Evolutionary conservation across 2,113 vertebrate genomes (phyloP), one percentile per base, ranked within the genome.

Genomic region (Pangasianodon hypophthalmus): DNA sequence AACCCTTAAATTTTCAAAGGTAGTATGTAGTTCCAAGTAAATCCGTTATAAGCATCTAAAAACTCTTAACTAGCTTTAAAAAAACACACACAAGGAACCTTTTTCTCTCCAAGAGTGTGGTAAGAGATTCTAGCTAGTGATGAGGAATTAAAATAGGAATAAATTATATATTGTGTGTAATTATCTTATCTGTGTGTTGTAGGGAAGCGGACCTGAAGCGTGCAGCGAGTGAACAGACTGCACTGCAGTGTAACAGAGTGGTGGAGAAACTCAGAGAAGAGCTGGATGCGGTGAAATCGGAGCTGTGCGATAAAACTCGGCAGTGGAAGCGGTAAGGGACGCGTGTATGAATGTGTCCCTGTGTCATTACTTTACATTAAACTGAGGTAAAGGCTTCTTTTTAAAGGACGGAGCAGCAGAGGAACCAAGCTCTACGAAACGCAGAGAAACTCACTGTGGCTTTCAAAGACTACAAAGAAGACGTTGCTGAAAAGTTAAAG

Each of bases 371-470:
- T 75, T 75, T 24, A 24, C 19, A 21, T 24, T 44, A 19, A 21
- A 21, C 2, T 44, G 2, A 46, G 37, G 37, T 37, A 37, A 37
- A 37, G 37, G 37, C 37, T 37, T 37, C 37, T 37, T 37, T 37
- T 37, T 37, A 37, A 83, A 89, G 98, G 94, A 96, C 96, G 26
- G 98, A 98, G 90, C 96, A 96, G 88, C 98, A 99, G 94, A 97
- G 97, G 93, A 98, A 99, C 92, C 97, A 98, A 93, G 98, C 97
- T 5, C 95, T 98, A 1, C 92, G 94, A 92, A 98, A 98, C 85
- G 96, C 95, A 46, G 97, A 98, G 91, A 96, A 96, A 84, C 94
- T 99, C 85, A 97, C 96, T 69, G 97, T 95, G 90, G 95, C 97
- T 88, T 98, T 98, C 81, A 96, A 96, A 92, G 96, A 97, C 56